A percentile compares a stretch with the other conserved stretches of the same genome.
Conservation (phyloP, 2,113 vertebrate species). For the Poecile atricapillus region DNA sequence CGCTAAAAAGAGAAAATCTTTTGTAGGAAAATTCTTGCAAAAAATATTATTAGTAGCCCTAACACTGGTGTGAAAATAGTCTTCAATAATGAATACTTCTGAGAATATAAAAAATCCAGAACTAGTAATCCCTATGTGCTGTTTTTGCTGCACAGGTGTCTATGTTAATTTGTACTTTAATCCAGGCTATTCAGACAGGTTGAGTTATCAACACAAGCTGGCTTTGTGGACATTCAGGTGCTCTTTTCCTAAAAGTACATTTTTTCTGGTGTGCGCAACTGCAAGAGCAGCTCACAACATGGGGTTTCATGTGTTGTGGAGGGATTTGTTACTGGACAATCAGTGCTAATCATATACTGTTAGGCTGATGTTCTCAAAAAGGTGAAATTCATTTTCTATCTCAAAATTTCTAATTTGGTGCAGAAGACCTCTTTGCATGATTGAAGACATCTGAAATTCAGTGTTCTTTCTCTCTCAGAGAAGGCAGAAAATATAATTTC, state of each 20-base stretch:
- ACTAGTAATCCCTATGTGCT: not conserved
- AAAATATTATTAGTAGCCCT: not conserved
- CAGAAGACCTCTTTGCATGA: not conserved
- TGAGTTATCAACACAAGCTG: not conserved
- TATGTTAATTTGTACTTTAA: not conserved
- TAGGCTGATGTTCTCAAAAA: not conserved
- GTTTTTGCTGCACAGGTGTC: not conserved
- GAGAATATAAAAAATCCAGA: not conserved
- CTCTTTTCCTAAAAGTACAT: not conserved
- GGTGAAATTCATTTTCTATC: not conserved
- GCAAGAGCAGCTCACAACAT: not conserved
- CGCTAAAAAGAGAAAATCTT: not conserved
- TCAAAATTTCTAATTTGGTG: not conserved
- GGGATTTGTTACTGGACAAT: not conserved
- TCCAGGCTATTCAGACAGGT: not conserved
- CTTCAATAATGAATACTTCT: not conserved
- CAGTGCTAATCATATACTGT: not conserved
- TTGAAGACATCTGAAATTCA: not conserved
- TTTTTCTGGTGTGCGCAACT: not conserved
- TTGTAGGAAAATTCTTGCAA: not conserved
- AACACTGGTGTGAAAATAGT: not conserved
- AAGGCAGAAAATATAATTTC: not conserved
- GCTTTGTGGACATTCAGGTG: not conserved
- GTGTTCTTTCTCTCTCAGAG: not conserved
- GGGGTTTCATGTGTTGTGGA: not conserved